Base-by-base conservation (phyloP, 2,113 vertebrate species). In the Cricetomys ansorgei region DNA sequence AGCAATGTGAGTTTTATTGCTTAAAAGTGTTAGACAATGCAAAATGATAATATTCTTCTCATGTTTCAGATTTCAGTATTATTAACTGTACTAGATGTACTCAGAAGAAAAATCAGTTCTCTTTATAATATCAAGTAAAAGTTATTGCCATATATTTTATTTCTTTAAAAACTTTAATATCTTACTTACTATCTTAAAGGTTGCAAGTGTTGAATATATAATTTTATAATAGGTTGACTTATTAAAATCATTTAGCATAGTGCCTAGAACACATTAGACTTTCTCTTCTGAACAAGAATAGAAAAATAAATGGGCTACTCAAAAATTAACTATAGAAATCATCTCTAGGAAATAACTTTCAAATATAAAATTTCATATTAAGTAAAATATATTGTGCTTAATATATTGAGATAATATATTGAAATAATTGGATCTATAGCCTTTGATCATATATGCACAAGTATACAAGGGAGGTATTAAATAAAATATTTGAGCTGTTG, bases 61-160 rank as follows among this genome's bases (percentile, higher is more conserved):
- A 91, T 88, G 75, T 84, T 94, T 96, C 77, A 75, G 93, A 81
- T 90, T 91, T 93, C 25, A 92, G 4, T 65, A 88, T 93, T 92
- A 95, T 85, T 96, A n/a, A 50, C 27, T 88, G 2, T 83, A 95
- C 91, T 48, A 89, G 55, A 90, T 64, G 34, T 75, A 3, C 29
- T 95, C 34, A 70, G 94, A 93, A 96, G 62, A 96, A 92, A 96
- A 93, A 75, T 70, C 59, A 96, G 40, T 91, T 91, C 72, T 91
- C 76, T 91, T 96, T 87, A 77, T 84, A 92, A 91, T 2, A 85
- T 59, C 55, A 97, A 94, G 53, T 92, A 92, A 95, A 89, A 79
- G 25, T 70, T 96, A 95, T 70, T 91, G 40, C 50, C 83, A 93
- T 27, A 43, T 91, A 94, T 95, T 94, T 96, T 96, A 77, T 84